phyloP scores from a whole-genome alignment of 2,113 vertebrate genomes.

The Hyla sarda region DNA sequence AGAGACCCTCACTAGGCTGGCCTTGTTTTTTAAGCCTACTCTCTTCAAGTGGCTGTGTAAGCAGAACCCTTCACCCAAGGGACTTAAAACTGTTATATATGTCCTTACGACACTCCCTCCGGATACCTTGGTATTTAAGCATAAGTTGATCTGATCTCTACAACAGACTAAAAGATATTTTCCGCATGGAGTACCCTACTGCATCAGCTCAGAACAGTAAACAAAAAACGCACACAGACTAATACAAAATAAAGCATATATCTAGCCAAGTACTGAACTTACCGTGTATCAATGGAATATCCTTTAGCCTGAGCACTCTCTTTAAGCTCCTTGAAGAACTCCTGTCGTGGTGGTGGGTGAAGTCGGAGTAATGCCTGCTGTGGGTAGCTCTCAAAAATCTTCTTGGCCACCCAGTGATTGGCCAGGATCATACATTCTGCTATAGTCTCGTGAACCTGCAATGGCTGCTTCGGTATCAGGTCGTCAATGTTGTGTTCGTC shows the following conservation, averaged over 20 bases:
- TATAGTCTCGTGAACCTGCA: constrained; percentile 93
- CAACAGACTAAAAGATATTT: too few species aligned
- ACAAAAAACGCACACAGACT: too few species aligned
- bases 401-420: constrained; percentile 97
- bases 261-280: constrained; percentile 32
- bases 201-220: too few species aligned
- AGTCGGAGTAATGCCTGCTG: constrained; percentile 86
- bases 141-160: too few species aligned
- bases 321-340: constrained; percentile 85
- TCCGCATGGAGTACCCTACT: too few species aligned
- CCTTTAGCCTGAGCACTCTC: constrained; percentile 83
- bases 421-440: constrained; percentile 97
- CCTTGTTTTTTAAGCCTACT: too few species aligned
- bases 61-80: too few species aligned
- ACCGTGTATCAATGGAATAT: constrained; percentile 89
- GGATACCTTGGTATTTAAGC: too few species aligned
- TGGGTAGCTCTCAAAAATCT: constrained; percentile 86
- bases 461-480: constrained; percentile 87
- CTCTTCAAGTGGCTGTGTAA: too few species aligned
- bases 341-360: constrained; percentile 88
- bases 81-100: too few species aligned
- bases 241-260: not conserved
- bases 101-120: too few species aligned
- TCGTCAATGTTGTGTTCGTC: constrained; percentile 85
- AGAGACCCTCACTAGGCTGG: too few species aligned